Evolutionary conservation across 2,888 invertebrate genomes (phyloP), one percentile per base, ranked within the genome.

Genomic region (Agriopis marginaria): DNA sequence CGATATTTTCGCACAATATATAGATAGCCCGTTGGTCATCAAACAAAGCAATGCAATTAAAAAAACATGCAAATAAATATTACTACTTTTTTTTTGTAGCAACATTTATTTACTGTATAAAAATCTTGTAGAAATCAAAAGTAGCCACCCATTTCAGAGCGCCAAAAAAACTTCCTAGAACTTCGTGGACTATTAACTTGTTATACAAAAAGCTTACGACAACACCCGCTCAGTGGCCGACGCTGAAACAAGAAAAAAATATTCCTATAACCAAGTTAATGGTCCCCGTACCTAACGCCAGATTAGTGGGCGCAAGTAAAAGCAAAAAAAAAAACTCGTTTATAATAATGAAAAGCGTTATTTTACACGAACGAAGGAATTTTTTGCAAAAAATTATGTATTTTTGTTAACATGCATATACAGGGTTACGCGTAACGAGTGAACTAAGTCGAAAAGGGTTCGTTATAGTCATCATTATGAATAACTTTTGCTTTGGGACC

Each of bases 251-350:
- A 66, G 50, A 59, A 66, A 66, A 70, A 60, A 68, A 47, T 14
- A n/a, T 69, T 65, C 62, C 59, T 44, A 53, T 66, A 70, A 70
- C 66, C 45, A 47, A 63, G 66, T 70, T 70, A 66, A 66, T 63
- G 54, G 63, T 47, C 42, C 54, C 60, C 55, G 63, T 70, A 14
- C 63, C 63, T 55, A 64, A 47, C 53, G 47, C 45, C n/a, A 39
- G 55, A 68, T 61, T 61, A 39, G 8, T 42, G 61, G 61, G 50
- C 44, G 7, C 39, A 65, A 65, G 61, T 11, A 42, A 32, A 54
- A 53, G 61, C 11, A 42, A 32, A 54, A 53, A 14, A 42, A 32
- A 54, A 53, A 12, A 32, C 3, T 11, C 4, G 45, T 45, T 32
- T 32, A 32, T 23, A 23, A 23, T 23, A 45, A 11, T 12, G 12